Conservation (phyloP, 2,888 invertebrate species). For the Quadriops clusia region DNA sequence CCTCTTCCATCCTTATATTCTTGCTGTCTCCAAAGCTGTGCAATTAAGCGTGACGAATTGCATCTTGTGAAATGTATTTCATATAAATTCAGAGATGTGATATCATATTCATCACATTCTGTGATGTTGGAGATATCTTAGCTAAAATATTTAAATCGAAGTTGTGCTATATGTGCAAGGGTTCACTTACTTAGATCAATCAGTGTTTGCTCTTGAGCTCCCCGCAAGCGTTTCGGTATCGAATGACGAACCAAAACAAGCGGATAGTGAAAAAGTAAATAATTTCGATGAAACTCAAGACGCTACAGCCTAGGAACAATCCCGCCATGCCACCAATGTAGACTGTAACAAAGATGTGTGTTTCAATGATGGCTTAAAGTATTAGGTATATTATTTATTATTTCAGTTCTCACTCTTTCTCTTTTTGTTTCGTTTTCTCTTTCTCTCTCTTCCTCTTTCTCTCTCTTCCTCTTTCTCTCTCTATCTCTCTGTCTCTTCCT, state of each 20-base stretch:
- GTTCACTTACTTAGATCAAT: conserved; percentile 5
- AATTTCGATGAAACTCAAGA: conserved; percentile 64
- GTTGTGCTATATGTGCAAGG: background rate
- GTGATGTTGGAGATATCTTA: conserved; percentile 1
- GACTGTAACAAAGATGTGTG: conserved; percentile 41
- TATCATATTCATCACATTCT: conserved; percentile 5
- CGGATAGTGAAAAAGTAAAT: conserved; percentile 58
- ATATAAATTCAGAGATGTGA: conserved; percentile 8
- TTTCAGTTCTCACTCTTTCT: conserved; percentile 2
- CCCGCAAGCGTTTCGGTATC: background rate
- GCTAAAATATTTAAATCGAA: conserved; percentile 4
- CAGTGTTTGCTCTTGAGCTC: too few relatives aligned
- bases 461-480: too few relatives aligned
- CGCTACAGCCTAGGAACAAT: conserved; percentile 65
- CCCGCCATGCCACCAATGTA: conserved; percentile 72
- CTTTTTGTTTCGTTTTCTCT: too few relatives aligned
- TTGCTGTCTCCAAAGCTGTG: too few relatives aligned
- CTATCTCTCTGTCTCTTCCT: too few relatives aligned
- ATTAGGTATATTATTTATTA: background rate
- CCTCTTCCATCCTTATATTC: too few relatives aligned
- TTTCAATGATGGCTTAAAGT: background rate
- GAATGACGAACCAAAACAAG: conserved; percentile 44
- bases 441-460: too few relatives aligned
- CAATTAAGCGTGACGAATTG: too few relatives aligned
- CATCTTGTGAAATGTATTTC: too few relatives aligned